Evolutionary conservation across 2,797 vertebrate genomes (phyloP).

Genomic region (Smutsia gigantea): DNA sequence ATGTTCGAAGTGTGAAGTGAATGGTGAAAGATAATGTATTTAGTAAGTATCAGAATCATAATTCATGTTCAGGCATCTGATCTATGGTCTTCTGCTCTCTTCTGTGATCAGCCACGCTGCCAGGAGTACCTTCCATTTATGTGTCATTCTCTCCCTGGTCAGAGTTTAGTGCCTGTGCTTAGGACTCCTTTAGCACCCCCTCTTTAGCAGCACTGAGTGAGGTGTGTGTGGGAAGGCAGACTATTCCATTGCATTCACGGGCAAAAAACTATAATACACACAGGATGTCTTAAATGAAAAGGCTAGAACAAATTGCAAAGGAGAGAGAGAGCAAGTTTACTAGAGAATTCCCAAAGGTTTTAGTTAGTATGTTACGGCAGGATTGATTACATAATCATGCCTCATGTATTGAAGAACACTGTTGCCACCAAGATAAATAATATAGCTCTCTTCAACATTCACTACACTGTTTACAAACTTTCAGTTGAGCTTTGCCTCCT

Average conservation of each 20-base stretch:
- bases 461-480: not conserved
- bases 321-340: not conserved
- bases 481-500: constrained; percentile 24
- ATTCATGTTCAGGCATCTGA: not conserved
- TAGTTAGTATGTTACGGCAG: not conserved
- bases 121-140: not conserved
- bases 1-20: not conserved
- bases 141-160: not conserved
- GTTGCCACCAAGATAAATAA: not conserved
- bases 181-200: not conserved
- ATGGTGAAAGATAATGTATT: not conserved
- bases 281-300: not conserved
- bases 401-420: not conserved
- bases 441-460: not conserved
- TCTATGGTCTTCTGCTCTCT: not conserved
- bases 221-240: not conserved
- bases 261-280: not conserved
- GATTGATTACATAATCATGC: not conserved
- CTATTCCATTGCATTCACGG: not conserved
- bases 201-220: not conserved
- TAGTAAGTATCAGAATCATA: not conserved
- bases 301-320: not conserved
- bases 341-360: not conserved
- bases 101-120: not conserved
- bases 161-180: not conserved